Evolutionary conservation across 1,140 invertebrate species (phyloP).

Genomic region (Drosophila watanabei): DNA sequence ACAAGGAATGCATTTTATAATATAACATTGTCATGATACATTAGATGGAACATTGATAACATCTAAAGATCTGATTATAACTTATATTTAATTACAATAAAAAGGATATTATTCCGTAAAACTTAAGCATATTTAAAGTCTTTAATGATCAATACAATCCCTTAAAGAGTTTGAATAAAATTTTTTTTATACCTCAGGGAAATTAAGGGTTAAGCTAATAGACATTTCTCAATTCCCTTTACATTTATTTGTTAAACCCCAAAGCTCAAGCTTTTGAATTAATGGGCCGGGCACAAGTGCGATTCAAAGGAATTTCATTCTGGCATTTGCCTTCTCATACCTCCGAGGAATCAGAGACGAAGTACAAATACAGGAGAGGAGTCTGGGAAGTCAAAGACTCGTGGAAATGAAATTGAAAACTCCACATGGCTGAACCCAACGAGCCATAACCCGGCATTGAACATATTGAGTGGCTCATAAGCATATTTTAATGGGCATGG

Average conservation of each 20-base stretch:
- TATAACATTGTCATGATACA: no score
- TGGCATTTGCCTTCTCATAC: slow-evolving; percentile 3
- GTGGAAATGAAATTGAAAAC: slow-evolving; percentile 31
- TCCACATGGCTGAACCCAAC: slow-evolving; percentile 35
- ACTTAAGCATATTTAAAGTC: no score
- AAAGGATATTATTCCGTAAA: no score
- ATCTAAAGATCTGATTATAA: no score
- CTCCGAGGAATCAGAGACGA: not conserved
- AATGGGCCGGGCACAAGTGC: slow-evolving; percentile 1
- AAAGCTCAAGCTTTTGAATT: not conserved
- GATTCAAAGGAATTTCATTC: slow-evolving; percentile 5
- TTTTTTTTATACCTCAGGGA: not conserved
- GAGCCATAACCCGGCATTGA: slow-evolving; percentile 30
- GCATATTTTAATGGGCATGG: slow-evolving; percentile 38
- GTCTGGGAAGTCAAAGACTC: slow-evolving; percentile 7
- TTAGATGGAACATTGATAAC: no score
- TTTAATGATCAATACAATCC: no score
- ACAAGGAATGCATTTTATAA: not conserved
- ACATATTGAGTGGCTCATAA: slow-evolving; percentile 50
- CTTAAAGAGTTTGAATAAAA: not conserved
- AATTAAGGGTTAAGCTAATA: slow-evolving; percentile 2
- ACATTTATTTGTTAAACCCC: not conserved
- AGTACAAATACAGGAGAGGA: slow-evolving; percentile 3
- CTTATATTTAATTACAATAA: no score
- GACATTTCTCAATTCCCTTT: not conserved